Percentiles rank a stretch among this genome's conserved stretches.
Evolutionary conservation across 2,888 invertebrate species (phyloP).

Genomic region (Amorpha juglandis): DNA sequence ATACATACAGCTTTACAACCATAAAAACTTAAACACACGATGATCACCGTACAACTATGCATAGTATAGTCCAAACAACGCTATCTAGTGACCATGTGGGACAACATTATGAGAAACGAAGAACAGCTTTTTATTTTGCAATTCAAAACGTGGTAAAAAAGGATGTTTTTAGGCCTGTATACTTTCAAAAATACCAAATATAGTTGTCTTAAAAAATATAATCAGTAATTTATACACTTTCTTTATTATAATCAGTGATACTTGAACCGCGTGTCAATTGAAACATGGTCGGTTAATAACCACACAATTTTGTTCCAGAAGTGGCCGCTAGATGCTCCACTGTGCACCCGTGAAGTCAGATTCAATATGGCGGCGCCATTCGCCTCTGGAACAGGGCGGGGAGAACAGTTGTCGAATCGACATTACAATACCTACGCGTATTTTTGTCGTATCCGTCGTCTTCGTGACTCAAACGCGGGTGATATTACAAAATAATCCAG

Average conservation of each 20-base stretch:
- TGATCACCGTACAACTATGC: slow-evolving; percentile 30
- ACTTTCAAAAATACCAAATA: not conserved
- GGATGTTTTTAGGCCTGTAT: not conserved
- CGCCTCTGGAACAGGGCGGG: slow-evolving; percentile 83
- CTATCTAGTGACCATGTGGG: slow-evolving; percentile 48
- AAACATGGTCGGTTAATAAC: not conserved
- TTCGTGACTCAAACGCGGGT: slow-evolving; percentile 81
- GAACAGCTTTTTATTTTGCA: no score
- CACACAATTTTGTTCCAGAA: slow-evolving; percentile 51
- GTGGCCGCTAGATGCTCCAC: slow-evolving; percentile 69
- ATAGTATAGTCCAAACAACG: slow-evolving; percentile 40
- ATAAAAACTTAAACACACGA: slow-evolving; percentile 33
- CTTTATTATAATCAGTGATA: not conserved
- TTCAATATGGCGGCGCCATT: slow-evolving; percentile 83
- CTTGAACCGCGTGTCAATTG: not conserved
- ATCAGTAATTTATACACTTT: no score
- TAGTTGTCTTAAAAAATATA: not conserved
- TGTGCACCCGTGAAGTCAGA: slow-evolving; percentile 61
- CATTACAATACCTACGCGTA: slow-evolving; percentile 80
- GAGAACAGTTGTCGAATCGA: slow-evolving; percentile 80
- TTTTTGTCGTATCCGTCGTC: slow-evolving; percentile 76
- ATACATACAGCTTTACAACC: slow-evolving; percentile 29
- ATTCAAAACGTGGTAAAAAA: not conserved
- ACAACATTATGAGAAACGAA: slow-evolving; percentile 34
- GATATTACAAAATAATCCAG: slow-evolving; percentile 76